Evolutionary conservation across 2,113 vertebrate species (phyloP).

Genomic region (Orthonyx spaldingii): DNA sequence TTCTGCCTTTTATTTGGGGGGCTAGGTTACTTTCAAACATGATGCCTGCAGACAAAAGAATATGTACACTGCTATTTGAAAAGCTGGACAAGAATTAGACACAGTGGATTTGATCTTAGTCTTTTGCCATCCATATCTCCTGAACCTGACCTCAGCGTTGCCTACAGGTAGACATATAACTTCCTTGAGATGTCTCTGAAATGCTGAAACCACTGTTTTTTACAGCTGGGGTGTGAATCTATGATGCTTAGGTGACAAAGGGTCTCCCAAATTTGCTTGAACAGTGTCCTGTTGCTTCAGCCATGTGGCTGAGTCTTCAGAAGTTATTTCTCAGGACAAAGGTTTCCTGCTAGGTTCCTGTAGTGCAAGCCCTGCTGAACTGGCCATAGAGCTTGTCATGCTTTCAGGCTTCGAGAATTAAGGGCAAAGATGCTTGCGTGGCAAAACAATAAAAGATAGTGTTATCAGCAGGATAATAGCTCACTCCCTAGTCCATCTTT

Average conservation of each 20-base stretch:
- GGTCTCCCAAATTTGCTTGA: background rate
- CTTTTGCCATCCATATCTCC: fast-evolving
- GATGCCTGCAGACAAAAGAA: background rate
- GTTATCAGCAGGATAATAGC: background rate
- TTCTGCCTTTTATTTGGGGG: background rate
- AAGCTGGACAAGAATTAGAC: fast-evolving
- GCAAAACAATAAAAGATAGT: background rate
- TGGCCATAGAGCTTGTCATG: background rate
- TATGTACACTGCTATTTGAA: background rate
- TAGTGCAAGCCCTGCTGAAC: background rate
- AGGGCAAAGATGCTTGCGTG: background rate
- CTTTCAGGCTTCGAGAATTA: background rate
- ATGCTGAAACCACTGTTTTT: background rate
- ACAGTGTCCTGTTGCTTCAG: background rate
- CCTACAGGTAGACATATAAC: fast-evolving
- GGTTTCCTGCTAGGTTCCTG: background rate
- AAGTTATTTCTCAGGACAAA: background rate
- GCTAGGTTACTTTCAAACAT: background rate
- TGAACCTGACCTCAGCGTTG: background rate
- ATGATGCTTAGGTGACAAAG: background rate
- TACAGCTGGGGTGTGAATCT: background rate
- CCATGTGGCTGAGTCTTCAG: fast-evolving
- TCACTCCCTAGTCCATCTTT: background rate
- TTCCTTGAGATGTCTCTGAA: background rate
- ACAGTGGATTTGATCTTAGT: background rate